A percentile compares a stretch with the other conserved stretches of the same genome.
Evolutionary conservation across 2,797 vertebrate genomes (phyloP).

Genomic region (Mustela erminea): DNA sequence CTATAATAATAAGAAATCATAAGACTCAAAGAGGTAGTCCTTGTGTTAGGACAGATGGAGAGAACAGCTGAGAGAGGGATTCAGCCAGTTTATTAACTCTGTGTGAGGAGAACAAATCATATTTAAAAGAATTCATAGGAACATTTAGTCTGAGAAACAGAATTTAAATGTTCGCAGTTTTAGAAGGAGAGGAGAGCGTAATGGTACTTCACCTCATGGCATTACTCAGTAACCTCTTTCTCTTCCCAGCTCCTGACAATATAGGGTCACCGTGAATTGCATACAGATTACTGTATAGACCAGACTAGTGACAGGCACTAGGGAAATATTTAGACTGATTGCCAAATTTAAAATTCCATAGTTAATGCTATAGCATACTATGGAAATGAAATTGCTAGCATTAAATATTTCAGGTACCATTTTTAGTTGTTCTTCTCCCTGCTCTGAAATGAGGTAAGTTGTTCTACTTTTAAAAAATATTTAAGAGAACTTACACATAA

Average conservation of each 20-base stretch:
- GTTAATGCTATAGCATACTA: background rate
- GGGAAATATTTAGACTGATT: background rate
- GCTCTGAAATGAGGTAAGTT: background rate
- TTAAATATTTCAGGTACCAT: background rate
- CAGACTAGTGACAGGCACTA: background rate
- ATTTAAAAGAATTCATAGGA: constrained; percentile 61
- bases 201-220: background rate
- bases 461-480: background rate
- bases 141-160: constrained; percentile 57
- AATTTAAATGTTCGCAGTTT: constrained; percentile 54
- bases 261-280: background rate
- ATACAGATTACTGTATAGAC: background rate
- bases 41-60: constrained; percentile 73
- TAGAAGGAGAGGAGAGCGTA: background rate
- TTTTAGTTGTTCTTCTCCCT: background rate
- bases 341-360: background rate
- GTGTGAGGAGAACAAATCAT: constrained; percentile 50
- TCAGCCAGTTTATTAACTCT: constrained; percentile 63
- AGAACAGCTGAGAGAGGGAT: constrained; percentile 55
- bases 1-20: constrained; percentile 51
- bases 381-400: background rate
- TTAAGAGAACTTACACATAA: background rate
- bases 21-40: constrained; percentile 65
- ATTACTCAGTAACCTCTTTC: background rate
- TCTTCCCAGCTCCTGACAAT: background rate